phyloP scores from a whole-genome alignment of 2,797 vertebrate species.

The Silurus aristotelis region DNA sequence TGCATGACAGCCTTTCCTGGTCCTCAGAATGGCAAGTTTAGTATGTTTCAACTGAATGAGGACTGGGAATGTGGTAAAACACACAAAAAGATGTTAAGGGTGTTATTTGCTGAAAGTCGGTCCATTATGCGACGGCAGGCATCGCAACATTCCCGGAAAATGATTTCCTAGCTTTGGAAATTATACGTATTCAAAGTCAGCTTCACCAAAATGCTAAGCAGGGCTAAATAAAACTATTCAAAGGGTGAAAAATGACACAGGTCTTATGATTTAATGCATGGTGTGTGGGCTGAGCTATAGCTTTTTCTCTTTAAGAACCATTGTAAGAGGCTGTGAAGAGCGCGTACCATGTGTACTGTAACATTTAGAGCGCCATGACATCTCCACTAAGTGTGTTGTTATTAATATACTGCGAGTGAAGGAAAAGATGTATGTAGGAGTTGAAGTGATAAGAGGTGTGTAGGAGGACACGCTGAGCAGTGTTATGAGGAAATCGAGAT shows the following conservation, averaged over 20 bases:
- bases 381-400: background rate
- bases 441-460: constrained; percentile 33
- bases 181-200: too few species aligned
- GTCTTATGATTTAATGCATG: background rate
- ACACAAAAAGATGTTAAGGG: background rate
- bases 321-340: background rate
- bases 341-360: background rate
- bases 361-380: background rate
- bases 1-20: background rate
- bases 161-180: background rate
- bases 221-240: background rate
- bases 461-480: constrained; percentile 27
- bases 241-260: background rate
- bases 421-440: constrained; percentile 31
- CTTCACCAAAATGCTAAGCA: background rate
- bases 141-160: background rate
- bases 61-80: background rate
- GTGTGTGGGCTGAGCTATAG: constrained; percentile 9
- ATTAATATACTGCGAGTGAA: constrained; percentile 18
- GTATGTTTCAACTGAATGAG: background rate
- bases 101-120: background rate
- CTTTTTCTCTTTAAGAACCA: background rate
- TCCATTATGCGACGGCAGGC: background rate
- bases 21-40: background rate
- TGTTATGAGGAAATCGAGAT: constrained; percentile 33